Evolutionary conservation across 2,888 invertebrate genomes (phyloP).

Genomic region (Ceramica pisi): DNA sequence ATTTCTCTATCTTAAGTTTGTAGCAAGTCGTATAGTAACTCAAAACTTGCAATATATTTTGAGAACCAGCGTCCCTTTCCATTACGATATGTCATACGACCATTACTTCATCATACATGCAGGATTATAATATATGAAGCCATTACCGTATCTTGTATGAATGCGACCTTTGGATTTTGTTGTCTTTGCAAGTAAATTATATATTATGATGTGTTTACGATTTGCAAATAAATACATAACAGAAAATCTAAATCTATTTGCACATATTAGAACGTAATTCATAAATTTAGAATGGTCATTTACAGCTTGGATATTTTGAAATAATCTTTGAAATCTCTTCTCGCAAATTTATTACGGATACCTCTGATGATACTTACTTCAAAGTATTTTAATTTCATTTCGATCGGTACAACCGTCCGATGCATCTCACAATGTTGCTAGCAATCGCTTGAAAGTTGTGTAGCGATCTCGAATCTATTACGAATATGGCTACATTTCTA

Average conservation of each 20-base stretch:
- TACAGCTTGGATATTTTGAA: constrained; percentile 9
- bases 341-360: constrained; percentile 13
- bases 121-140: constrained; percentile 57
- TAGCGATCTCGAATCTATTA: constrained; percentile 30
- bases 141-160: constrained; percentile 40
- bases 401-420: constrained; percentile 3
- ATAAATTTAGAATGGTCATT: constrained; percentile 25
- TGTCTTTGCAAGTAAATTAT: constrained; percentile 47
- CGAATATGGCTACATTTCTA: constrained; percentile 54
- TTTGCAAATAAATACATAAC: constrained; percentile 60
- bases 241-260: constrained; percentile 33
- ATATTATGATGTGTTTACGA: constrained; percentile 37
- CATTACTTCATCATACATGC: constrained; percentile 54
- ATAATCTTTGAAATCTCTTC: constrained; percentile 8
- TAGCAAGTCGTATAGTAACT: neutral
- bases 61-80: constrained; percentile 29
- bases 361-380: constrained; percentile 31
- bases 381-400: constrained; percentile 37
- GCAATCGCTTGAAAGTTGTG: constrained; percentile 17
- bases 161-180: constrained; percentile 47
- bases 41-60: constrained; percentile 28
- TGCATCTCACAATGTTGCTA: constrained; percentile 26
- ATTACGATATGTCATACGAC: constrained; percentile 48
- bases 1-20: neutral
- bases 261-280: constrained; percentile 32